Conservation (phyloP, 2,888 invertebrate species). For the Nomada flava region DNA sequence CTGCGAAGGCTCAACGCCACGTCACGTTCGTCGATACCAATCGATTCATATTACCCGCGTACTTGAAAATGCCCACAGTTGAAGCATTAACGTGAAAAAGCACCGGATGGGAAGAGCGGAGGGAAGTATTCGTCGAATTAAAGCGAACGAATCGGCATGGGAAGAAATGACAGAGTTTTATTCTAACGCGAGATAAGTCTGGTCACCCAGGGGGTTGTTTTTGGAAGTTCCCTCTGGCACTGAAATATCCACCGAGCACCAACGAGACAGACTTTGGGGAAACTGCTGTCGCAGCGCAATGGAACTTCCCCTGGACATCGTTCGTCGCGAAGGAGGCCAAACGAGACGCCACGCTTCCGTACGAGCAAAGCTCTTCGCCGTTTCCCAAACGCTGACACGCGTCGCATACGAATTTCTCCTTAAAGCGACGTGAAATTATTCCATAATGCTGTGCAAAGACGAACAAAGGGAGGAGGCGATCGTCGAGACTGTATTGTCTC, state of each 20-base stretch:
- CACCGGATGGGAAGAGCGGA: no score
- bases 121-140: not conserved
- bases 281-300: constrained; percentile 3
- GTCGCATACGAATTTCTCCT: not conserved
- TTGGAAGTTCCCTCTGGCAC: not conserved
- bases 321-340: not conserved
- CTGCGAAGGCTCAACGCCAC: not conserved
- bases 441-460: not conserved
- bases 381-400: constrained; percentile 7
- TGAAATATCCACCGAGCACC: not conserved
- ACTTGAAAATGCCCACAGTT: not conserved
- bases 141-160: constrained; percentile 10
- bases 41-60: not conserved
- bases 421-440: constrained; percentile 1
- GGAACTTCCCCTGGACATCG: constrained; percentile 4
- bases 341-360: not conserved
- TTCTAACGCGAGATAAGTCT: constrained; percentile 6
- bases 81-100: not conserved
- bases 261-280: not conserved
- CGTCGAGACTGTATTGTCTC: not conserved
- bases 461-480: not conserved
- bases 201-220: not conserved
- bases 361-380: not conserved
- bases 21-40: not conserved
- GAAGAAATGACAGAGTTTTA: constrained; percentile 1